Evolutionary conservation across 2,113 vertebrate genomes (phyloP), one percentile per base, ranked within the genome.

Genomic region (Pelmatolapia mariae): DNA sequence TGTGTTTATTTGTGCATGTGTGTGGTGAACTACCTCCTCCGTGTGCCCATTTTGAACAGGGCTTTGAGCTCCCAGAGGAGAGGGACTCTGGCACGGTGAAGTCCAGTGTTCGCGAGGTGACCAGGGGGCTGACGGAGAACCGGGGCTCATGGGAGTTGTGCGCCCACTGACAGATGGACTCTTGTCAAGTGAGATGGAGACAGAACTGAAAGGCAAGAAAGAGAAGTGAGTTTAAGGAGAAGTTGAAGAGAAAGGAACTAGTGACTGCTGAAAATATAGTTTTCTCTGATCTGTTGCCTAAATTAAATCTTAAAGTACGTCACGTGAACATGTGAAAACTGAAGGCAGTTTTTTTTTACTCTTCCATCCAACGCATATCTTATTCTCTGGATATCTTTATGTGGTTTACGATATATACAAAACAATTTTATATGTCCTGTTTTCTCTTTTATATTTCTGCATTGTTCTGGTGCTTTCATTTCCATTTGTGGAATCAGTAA

Each of bases 181-280:
- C 76, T 94, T 95, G 76, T 97, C 95, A 4, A 97, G 92, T 1
- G 96, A 96, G 87, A 97, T 93, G 89, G 96, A 96, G 29, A 97
- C 82, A 19, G 96, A 96, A 66, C 96, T 97, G 86, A 79, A 89
- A 86, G 78, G 86, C 29, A 57, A 92, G 63, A 89, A 84, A 80
- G 26, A 79, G 2, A 6, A 12, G 52, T 68, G 33, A 85, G 26
- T 22, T 18, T 24, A 73, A 36, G 78, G 78, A 71, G 88, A 52
- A 66, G 31, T 6, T 16, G 18, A 80, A 78, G 52, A 8, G 19
- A 68, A 68, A 38, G 4, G 26, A 78, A 3, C 16, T 19, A 50
- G 45, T 50, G 43, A 47, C 71, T 4, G 5, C 16, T 8, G 10
- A 5, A 78, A 4, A 5, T 52, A n/a, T 1, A 6, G 7, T 2